These are phyloP conservation scores for Hyperoplus lanceolatus DNA, from an alignment of 2,797 vertebrate genomes.

Conservation along the genomic window DNA sequence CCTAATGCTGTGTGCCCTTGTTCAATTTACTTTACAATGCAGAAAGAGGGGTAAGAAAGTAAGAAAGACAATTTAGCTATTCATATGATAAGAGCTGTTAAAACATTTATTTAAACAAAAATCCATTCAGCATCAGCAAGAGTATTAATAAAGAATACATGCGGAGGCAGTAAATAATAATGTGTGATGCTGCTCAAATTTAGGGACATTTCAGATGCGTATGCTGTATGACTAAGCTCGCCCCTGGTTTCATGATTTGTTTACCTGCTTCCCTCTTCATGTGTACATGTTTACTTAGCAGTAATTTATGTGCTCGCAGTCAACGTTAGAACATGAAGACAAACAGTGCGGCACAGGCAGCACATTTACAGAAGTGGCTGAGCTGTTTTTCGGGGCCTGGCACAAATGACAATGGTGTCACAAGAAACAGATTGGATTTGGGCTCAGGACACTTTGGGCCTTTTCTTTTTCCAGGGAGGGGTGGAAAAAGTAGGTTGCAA, in stretches of 20 bases:
- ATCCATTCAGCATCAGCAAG: constrained; percentile 65
- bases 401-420: constrained; percentile 71
- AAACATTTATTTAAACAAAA: constrained; percentile 80
- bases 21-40: constrained; percentile 83
- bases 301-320: constrained; percentile 76
- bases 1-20: constrained; percentile 77
- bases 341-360: constrained; percentile 51
- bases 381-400: constrained; percentile 42
- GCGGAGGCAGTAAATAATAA: constrained; percentile 69
- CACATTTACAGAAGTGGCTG: constrained; percentile 62
- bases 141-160: constrained; percentile 78
- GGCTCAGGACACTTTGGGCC: constrained; percentile 68
- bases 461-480: constrained; percentile 57
- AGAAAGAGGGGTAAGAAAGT: constrained; percentile 62
- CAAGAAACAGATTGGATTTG: constrained; percentile 80
- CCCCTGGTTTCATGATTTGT: constrained; percentile 68
- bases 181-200: constrained; percentile 63
- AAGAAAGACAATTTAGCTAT: constrained; percentile 66
- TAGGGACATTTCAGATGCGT: constrained; percentile 51
- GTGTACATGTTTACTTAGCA: constrained; percentile 73
- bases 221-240: constrained; percentile 33
- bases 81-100: constrained; percentile 70
- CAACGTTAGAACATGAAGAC: constrained; percentile 68
- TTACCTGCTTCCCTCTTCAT: constrained; percentile 61
- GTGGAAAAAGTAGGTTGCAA: constrained; percentile 83